phyloP scores from a whole-genome alignment of 2,888 invertebrate species.

The Dendrolimus pini region DNA sequence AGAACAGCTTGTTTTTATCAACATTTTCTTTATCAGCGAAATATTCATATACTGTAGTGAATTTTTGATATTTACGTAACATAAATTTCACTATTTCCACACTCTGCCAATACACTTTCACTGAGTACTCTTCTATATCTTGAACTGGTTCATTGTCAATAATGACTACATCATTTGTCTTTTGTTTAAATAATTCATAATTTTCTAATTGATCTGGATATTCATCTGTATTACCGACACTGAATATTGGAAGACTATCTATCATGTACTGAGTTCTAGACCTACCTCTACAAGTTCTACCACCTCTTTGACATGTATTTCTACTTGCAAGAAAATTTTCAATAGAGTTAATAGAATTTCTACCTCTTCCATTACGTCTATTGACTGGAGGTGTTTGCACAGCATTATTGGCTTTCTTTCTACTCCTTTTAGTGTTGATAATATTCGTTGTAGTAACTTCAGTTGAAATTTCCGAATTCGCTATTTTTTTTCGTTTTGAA shows the following conservation, averaged over 20 bases:
- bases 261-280: background rate
- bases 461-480: background rate
- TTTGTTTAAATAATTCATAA: slow-evolving; percentile 36
- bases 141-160: slow-evolving; percentile 26
- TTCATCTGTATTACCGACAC: slow-evolving; percentile 52
- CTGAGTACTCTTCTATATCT: slow-evolving; percentile 59
- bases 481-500: background rate
- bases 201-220: slow-evolving; percentile 43
- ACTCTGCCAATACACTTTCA: slow-evolving; percentile 66
- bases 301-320: background rate
- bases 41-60: slow-evolving; percentile 52
- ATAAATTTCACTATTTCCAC: slow-evolving; percentile 51
- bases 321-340: too few species aligned
- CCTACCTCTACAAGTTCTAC: background rate
- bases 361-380: background rate
- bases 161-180: slow-evolving; percentile 19
- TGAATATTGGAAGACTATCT: slow-evolving; percentile 28
- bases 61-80: slow-evolving; percentile 53
- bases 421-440: background rate
- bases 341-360: background rate
- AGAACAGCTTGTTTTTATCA: slow-evolving; percentile 40
- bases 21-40: slow-evolving; percentile 49
- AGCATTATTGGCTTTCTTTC: background rate
- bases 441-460: background rate
- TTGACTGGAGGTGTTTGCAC: background rate